Evolutionary conservation across 64 coral and sea anemone genomes (phyloP).

Genomic region (Platygyra sinensis): DNA sequence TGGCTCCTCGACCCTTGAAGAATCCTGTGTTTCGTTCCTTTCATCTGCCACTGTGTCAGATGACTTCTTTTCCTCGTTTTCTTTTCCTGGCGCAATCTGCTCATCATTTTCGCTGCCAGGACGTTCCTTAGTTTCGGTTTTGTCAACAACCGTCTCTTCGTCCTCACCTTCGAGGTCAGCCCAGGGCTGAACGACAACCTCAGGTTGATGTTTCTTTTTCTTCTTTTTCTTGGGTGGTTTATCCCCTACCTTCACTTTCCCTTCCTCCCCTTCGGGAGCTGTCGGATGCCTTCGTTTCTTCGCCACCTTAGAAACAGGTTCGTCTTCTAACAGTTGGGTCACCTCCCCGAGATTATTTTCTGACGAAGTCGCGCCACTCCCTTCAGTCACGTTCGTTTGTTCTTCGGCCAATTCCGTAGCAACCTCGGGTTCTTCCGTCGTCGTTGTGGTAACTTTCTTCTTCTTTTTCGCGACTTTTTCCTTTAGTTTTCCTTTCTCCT

Average conservation of each 20-base stretch:
- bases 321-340: conserved; percentile 5
- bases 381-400: conserved; percentile 40
- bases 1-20: conserved; percentile 64
- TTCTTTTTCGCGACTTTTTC: conserved; percentile 81
- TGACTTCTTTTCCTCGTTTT: background rate
- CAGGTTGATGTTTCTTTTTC: conserved; percentile 89
- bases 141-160: conserved; percentile 28
- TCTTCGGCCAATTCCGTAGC: conserved; percentile 35
- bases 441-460: conserved; percentile 28
- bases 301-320: conserved; percentile 15
- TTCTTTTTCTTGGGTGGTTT: conserved; percentile 96
- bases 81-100: background rate
- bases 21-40: background rate
- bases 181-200: conserved; percentile 94
- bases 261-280: conserved; percentile 52
- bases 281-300: conserved; percentile 53
- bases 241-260: conserved; percentile 64
- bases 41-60: background rate
- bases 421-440: conserved; percentile 8
- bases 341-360: background rate
- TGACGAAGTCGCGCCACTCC: conserved; percentile 10
- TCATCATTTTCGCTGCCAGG: background rate
- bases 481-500: conserved; percentile 74
- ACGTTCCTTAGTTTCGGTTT: conserved; percentile 23
- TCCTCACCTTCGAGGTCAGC: conserved; percentile 87